Conservation (phyloP, 2,797 vertebrate species). For the Pantherophis alleghaniensis region DNA sequence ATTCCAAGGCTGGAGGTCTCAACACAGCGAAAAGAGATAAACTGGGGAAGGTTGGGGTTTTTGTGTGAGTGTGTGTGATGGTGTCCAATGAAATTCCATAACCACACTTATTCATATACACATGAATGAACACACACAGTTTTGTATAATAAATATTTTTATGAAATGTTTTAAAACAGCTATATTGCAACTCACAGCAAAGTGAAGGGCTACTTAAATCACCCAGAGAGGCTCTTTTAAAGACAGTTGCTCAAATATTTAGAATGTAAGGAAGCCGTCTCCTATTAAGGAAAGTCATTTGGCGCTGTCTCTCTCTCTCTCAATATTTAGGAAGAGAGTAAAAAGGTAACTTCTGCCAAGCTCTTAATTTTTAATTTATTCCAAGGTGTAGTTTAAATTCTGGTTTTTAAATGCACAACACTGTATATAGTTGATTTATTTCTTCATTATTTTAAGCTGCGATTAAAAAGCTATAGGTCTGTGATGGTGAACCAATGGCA, state of each 20-base stretch:
- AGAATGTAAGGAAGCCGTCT: neutral
- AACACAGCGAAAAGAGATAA: neutral
- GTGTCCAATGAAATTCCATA: neutral
- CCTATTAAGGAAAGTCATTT: neutral
- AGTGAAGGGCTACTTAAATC: neutral
- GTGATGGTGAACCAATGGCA: too few species aligned
- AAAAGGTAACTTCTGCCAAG: neutral
- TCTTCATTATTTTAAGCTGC: neutral
- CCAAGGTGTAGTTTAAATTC: neutral
- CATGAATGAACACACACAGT: neutral
- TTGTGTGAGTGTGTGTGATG: neutral
- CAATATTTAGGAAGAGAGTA: neutral
- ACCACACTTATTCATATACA: neutral
- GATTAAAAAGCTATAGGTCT: neutral
- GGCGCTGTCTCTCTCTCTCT: neutral
- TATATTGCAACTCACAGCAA: neutral
- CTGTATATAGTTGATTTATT: neutral
- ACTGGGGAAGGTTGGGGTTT: neutral
- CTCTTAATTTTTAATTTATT: neutral
- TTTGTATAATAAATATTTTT: neutral
- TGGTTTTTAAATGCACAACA: neutral
- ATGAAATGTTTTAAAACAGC: neutral
- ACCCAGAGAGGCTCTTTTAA: neutral
- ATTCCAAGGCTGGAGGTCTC: neutral
- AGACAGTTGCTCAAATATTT: neutral